Conservation (phyloP, 2,797 vertebrate species). For the Anguilla marmorata region DNA sequence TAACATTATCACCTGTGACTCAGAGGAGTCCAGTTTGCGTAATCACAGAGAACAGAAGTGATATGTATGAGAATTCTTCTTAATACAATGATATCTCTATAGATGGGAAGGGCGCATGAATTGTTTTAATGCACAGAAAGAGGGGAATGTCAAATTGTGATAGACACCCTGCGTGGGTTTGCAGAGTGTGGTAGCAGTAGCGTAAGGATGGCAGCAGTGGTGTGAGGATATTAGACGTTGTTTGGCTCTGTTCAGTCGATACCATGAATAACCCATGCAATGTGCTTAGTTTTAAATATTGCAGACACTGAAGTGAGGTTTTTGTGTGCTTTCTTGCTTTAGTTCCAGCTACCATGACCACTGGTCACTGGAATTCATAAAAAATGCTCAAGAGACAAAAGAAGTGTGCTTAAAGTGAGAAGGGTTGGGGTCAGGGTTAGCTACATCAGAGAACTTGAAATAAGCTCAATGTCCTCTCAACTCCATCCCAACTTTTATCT, state of each 20-base stretch:
- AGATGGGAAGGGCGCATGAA: not conserved
- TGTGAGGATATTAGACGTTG: not conserved
- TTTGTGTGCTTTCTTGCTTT: not conserved
- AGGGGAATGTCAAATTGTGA: not conserved
- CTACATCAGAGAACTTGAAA: not conserved
- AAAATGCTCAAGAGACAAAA: not conserved
- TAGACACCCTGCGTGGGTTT: not conserved
- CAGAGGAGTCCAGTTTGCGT: not conserved
- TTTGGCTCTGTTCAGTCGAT: not conserved
- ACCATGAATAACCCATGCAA: not conserved
- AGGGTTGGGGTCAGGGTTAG: not conserved
- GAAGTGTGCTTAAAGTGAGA: not conserved
- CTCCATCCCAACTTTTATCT: not conserved
- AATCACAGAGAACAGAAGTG: not conserved
- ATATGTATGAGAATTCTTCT: not conserved
- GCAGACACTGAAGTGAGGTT: not conserved
- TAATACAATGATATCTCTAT: not conserved
- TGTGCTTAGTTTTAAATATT: not conserved
- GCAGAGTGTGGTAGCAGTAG: not conserved
- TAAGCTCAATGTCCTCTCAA: not conserved
- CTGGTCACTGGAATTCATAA: not conserved
- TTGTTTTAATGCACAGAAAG: not conserved
- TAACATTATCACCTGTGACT: conserved; percentile 4
- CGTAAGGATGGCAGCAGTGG: too few species aligned
- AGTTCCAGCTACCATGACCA: not conserved